Evolutionary conservation across 2,113 vertebrate genomes (phyloP).

Genomic region (Peromyscus maniculatus): DNA sequence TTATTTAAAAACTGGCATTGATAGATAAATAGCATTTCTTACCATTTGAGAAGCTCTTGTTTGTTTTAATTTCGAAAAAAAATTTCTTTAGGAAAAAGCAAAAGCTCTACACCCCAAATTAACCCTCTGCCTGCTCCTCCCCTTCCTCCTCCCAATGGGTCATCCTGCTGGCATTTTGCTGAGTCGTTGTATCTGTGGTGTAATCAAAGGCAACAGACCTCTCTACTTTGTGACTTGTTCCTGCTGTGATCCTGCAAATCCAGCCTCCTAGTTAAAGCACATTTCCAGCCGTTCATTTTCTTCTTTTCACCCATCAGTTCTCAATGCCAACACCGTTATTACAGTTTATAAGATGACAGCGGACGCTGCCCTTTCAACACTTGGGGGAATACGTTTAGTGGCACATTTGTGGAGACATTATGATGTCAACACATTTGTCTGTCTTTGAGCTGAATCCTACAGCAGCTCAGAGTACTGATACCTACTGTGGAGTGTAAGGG

Average conservation of each 20-base stretch:
- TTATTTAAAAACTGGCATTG: conserved; percentile 1
- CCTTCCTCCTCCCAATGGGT: conserved; percentile 75
- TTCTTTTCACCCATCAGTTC: conserved; percentile 14
- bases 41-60: conserved; percentile 66
- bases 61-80: conserved; percentile 44
- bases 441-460: conserved; percentile 57
- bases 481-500: not conserved
- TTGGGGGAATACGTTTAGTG: conserved; percentile 46
- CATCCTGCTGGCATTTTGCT: conserved; percentile 73
- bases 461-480: conserved; percentile 41
- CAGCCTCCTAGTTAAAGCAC: conserved; percentile 63
- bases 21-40: conserved; percentile 52
- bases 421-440: conserved; percentile 66
- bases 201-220: conserved; percentile 73
- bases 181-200: conserved; percentile 79
- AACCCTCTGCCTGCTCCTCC: not conserved
- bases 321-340: not conserved
- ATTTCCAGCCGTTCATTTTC: conserved; percentile 26
- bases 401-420: conserved; percentile 48
- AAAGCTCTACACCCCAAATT: not conserved
- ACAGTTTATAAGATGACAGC: conserved; percentile 63
- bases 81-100: conserved; percentile 57
- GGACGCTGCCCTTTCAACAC: conserved; percentile 14
- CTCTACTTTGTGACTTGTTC: conserved; percentile 58
- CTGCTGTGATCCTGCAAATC: conserved; percentile 8